phyloP scores from a whole-genome alignment of 2,888 invertebrate species.

The Empis stercorea region DNA sequence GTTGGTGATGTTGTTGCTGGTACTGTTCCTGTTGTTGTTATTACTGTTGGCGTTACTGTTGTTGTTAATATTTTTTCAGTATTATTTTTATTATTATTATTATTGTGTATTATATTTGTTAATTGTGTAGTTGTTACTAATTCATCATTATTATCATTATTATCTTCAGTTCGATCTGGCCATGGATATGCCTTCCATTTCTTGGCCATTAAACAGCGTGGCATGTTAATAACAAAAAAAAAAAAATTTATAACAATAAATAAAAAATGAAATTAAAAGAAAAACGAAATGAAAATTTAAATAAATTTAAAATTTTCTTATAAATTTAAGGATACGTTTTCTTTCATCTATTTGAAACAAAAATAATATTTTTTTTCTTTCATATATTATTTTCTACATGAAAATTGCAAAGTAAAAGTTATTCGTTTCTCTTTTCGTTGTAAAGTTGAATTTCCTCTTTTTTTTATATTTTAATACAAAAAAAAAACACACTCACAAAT shows the following conservation, averaged over 20 bases:
- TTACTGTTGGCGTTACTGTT: constrained; percentile 12
- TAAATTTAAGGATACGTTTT: no score
- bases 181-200: constrained; percentile 84
- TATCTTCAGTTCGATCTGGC: constrained; percentile 47
- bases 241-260: not conserved
- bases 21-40: constrained; percentile 28
- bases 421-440: no score
- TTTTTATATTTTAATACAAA: no score
- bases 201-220: constrained; percentile 91
- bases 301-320: no score
- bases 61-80: constrained; percentile 12
- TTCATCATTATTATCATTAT: not conserved
- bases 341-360: no score
- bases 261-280: constrained; percentile 1
- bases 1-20: constrained; percentile 1
- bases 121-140: not conserved
- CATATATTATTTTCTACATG: no score
- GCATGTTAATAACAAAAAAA: constrained; percentile 47
- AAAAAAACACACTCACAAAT: no score
- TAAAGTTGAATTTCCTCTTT: no score
- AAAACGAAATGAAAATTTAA: not conserved
- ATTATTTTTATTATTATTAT: not conserved
- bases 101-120: constrained; percentile 12
- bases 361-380: no score
- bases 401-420: no score